Evolutionary conservation across 1,140 invertebrate genomes (phyloP).

Genomic region (Meloidogyne floridensis): DNA sequence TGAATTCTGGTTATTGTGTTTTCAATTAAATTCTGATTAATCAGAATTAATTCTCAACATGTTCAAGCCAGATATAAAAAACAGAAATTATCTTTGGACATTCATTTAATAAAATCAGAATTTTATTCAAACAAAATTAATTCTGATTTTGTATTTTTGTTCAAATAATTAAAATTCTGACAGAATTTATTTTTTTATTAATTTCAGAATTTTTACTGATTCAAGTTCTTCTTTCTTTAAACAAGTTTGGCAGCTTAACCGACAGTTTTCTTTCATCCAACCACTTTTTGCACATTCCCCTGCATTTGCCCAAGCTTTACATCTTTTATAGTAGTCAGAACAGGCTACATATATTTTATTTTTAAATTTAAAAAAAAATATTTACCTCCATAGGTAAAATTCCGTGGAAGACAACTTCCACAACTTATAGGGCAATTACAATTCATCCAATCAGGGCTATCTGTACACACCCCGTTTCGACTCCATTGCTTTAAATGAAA

Average conservation of each 20-base stretch:
- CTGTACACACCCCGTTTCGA: slow-evolving; percentile 39
- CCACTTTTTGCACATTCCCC: slow-evolving; percentile 43
- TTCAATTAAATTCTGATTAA: too few species aligned
- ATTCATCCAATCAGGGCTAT: slow-evolving; percentile 50
- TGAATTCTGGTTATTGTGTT: too few species aligned
- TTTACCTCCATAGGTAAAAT: slow-evolving; percentile 51
- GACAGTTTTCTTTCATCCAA: slow-evolving; percentile 51
- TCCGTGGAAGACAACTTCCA: slow-evolving; percentile 48
- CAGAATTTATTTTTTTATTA: background rate
- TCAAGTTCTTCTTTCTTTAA: slow-evolving; percentile 31
- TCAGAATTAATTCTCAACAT: too few species aligned
- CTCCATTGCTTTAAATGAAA: slow-evolving; percentile 38
- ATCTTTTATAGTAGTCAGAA: slow-evolving; percentile 46
- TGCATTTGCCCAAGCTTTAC: slow-evolving; percentile 29
- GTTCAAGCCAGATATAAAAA: too few species aligned
- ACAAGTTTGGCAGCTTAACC: slow-evolving; percentile 37
- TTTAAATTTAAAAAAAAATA: background rate
- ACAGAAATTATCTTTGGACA: too few species aligned
- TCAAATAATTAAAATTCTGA: too few species aligned
- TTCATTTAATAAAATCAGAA: too few species aligned
- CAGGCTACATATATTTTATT: slow-evolving; percentile 35
- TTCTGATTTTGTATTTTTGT: too few species aligned
- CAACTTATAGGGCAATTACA: slow-evolving; percentile 55
- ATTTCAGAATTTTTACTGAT: slow-evolving; percentile 19
- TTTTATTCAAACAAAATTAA: too few species aligned